A percentile compares a stretch with the other conserved stretches of the same genome.
phyloP scores from a whole-genome alignment of 2,888 invertebrate species.

The Himalopsyche kuldschensis region DNA sequence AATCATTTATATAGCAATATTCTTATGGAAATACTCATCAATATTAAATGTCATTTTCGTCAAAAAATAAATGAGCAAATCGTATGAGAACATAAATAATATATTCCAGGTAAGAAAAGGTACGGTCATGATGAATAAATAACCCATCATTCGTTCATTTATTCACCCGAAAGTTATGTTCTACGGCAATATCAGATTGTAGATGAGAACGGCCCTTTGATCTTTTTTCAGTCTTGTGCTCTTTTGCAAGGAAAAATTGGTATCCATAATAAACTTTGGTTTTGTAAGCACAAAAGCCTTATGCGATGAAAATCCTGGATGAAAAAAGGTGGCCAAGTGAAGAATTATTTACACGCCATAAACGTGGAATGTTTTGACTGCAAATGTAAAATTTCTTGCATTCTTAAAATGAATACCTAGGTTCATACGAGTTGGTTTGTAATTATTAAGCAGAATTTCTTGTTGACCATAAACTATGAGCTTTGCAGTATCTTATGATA shows the following conservation, averaged over 20 bases:
- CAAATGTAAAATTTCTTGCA: slow-evolving; percentile 9
- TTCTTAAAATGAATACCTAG: background rate
- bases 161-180: slow-evolving; percentile 1
- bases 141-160: slow-evolving; percentile 1
- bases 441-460: too few relatives aligned
- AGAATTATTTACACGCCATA: slow-evolving; percentile 31
- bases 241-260: slow-evolving; percentile 4
- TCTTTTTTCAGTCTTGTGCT: background rate
- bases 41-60: background rate
- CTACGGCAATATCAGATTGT: background rate
- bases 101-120: background rate
- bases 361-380: slow-evolving; percentile 17
- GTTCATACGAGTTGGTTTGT: background rate
- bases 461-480: too few relatives aligned
- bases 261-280: slow-evolving; percentile 9
- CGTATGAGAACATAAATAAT: background rate
- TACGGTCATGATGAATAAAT: background rate
- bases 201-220: background rate
- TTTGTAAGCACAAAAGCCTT: background rate
- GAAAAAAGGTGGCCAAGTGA: background rate
- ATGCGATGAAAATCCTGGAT: background rate
- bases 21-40: background rate
- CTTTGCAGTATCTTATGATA: too few relatives aligned
- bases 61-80: background rate
- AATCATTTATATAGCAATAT: background rate